Evolutionary conservation across 2,888 invertebrate genomes (phyloP).

Genomic region (Allophyes oxyacanthae): DNA sequence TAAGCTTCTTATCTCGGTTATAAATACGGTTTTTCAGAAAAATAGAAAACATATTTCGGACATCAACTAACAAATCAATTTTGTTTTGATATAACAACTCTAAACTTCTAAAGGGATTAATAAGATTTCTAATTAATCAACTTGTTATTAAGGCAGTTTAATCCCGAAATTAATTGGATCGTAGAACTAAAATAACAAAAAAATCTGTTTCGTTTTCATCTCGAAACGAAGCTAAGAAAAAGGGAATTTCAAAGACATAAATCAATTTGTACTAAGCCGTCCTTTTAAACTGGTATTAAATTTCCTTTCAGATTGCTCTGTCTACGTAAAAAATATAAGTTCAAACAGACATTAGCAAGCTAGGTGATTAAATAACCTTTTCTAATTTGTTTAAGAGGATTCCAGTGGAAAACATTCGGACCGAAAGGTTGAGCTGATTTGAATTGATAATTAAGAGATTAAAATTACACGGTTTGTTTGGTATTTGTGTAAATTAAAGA

Average conservation of each 20-base stretch:
- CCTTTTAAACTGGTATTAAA: constrained; percentile 46
- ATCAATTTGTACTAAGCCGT: constrained; percentile 56
- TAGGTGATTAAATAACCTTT: constrained; percentile 33
- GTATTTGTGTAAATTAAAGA: constrained; percentile 9
- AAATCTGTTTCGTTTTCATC: constrained; percentile 40
- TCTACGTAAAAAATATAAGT: constrained; percentile 24
- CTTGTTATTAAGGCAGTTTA: constrained; percentile 15
- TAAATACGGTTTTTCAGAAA: no score
- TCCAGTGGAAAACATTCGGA: constrained; percentile 19
- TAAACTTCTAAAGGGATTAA: not conserved
- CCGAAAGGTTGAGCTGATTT: constrained; percentile 27
- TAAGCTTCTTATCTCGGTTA: no score
- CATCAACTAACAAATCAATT: no score
- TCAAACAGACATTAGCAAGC: constrained; percentile 36
- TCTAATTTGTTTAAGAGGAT: constrained; percentile 40
- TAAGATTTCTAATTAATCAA: constrained; percentile 26
- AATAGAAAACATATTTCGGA: no score
- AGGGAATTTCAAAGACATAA: constrained; percentile 50
- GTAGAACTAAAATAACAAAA: constrained; percentile 22
- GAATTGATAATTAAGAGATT: constrained; percentile 39
- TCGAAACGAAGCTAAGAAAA: constrained; percentile 38
- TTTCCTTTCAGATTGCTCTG: constrained; percentile 24
- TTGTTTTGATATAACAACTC: no score
- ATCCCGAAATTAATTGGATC: constrained; percentile 22
- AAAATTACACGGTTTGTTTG: constrained; percentile 19